Evolutionary conservation across 2,113 vertebrate genomes (phyloP).

Genomic region (Anhinga anhinga): DNA sequence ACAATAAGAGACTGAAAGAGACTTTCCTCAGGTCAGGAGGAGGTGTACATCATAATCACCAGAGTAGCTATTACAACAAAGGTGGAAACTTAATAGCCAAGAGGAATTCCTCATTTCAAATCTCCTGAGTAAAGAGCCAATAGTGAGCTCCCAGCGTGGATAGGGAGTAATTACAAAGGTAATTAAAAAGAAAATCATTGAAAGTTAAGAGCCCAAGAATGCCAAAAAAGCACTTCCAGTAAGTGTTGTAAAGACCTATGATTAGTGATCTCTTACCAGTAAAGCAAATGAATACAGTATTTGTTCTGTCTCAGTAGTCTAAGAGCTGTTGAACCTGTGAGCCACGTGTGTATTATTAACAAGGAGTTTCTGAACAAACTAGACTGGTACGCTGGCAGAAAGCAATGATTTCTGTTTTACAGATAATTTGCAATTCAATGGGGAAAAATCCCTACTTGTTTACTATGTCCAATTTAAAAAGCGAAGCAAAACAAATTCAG

Average conservation of each 20-base stretch:
- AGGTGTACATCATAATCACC: background rate
- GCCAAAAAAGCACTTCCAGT: background rate
- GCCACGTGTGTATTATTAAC: background rate
- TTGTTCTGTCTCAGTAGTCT: slow-evolving; percentile 1
- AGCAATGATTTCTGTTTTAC: slow-evolving; percentile 3
- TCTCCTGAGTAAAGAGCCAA: background rate
- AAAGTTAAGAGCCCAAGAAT: background rate
- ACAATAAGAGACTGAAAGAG: background rate
- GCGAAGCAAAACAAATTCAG: background rate
- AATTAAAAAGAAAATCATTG: background rate
- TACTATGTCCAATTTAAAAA: background rate
- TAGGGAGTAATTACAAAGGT: background rate
- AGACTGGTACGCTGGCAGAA: background rate
- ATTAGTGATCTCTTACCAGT: background rate
- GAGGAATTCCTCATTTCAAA: background rate
- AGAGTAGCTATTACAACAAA: background rate
- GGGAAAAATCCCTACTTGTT: slow-evolving; percentile 12
- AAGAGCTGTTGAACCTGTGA: background rate
- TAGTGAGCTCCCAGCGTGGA: background rate
- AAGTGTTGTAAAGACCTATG: background rate
- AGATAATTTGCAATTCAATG: background rate
- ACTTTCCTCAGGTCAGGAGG: background rate
- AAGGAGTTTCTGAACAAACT: slow-evolving; percentile 34
- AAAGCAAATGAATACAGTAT: slow-evolving; percentile 2
- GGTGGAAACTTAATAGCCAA: background rate